Conservation (phyloP, 2,113 vertebrate species). For the Edolisoma coerulescens region DNA sequence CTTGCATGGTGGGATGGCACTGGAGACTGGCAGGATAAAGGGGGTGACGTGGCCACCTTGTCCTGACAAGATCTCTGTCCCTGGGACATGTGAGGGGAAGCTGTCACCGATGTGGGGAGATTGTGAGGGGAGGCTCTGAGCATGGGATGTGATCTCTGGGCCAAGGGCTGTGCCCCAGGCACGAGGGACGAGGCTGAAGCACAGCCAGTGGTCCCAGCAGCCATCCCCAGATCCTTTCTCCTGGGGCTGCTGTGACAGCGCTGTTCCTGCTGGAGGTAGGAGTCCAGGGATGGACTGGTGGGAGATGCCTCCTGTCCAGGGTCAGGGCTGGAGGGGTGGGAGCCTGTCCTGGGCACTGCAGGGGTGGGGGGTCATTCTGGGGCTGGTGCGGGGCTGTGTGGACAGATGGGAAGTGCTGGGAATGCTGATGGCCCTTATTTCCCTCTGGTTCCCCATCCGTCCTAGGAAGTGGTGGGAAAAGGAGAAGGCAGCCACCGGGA, state of each 20-base stretch:
- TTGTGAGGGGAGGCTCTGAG: background rate
- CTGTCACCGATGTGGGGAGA: background rate
- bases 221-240: background rate
- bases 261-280: background rate
- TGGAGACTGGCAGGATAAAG: background rate
- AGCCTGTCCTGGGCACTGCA: background rate
- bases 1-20: accelerated
- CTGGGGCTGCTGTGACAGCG: background rate
- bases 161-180: background rate
- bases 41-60: accelerated
- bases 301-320: background rate
- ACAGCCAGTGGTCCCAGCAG: background rate
- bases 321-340: background rate
- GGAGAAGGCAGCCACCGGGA: accelerated
- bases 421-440: accelerated
- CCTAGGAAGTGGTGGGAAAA: background rate
- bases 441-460: background rate
- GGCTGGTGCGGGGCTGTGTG: accelerated
- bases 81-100: background rate
- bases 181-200: background rate
- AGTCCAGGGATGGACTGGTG: background rate
- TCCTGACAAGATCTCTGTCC: background rate
- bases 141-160: background rate
- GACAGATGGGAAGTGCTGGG: background rate
- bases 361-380: background rate